These are phyloP conservation scores for Gymnopithys bicolor DNA, from an alignment of 2,797 vertebrate genomes.

Conservation along the genomic window DNA sequence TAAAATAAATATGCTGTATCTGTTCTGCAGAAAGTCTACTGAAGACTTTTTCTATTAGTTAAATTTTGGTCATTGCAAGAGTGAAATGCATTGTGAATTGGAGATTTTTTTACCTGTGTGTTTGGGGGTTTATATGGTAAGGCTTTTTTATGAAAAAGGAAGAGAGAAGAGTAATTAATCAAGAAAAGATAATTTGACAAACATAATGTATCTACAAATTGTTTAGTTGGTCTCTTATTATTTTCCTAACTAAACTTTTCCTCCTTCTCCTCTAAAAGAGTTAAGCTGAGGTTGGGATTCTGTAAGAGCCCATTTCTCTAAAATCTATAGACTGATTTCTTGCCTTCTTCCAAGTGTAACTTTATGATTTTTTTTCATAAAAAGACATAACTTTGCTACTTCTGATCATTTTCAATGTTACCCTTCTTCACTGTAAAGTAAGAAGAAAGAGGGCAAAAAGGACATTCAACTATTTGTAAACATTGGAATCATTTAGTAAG, in stretches of 20 bases:
- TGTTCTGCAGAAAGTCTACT: neutral
- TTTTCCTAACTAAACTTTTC: neutral
- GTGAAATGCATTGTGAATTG: neutral
- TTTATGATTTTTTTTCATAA: neutral
- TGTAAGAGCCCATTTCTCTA: neutral
- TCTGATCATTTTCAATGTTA: neutral
- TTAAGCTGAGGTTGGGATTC: neutral
- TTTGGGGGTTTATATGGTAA: neutral
- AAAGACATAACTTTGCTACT: neutral
- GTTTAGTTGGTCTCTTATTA: neutral
- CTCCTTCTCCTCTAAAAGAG: neutral
- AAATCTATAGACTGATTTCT: neutral
- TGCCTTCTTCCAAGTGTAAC: fast-evolving
- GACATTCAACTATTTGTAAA: neutral
- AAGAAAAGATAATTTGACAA: neutral
- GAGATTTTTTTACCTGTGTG: fast-evolving
- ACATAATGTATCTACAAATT: neutral
- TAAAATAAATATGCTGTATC: neutral
- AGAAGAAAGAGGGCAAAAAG: neutral
- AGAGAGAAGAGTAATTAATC: neutral
- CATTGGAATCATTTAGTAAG: neutral
- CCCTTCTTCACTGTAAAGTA: neutral
- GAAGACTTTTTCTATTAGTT: neutral
- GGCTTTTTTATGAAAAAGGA: neutral
- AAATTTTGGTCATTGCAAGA: neutral